Conservation (phyloP, 30 jellyfish, hydroid and myxozoan genomes). For the Hydractinia echinata region DNA sequence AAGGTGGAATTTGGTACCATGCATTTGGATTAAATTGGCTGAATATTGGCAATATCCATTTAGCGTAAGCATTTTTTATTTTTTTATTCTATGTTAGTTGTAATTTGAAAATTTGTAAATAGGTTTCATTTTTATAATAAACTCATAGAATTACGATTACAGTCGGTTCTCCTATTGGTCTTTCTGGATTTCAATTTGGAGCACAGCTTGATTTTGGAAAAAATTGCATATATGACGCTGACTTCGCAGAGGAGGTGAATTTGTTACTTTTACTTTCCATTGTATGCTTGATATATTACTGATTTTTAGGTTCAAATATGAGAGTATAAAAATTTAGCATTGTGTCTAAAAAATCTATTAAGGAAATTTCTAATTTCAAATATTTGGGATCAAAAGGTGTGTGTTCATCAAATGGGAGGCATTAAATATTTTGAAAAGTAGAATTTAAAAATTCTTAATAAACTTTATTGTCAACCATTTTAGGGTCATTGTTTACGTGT, state of each 20-base stretch:
- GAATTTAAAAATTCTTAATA: too few relatives aligned
- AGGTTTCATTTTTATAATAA: background rate
- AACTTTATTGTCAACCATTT: background rate
- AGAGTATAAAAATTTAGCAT: too few relatives aligned
- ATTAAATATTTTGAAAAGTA: too few relatives aligned
- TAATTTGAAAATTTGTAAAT: background rate
- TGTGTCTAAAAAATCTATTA: too few relatives aligned
- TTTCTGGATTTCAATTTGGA: constrained; percentile 83
- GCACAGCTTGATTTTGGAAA: constrained; percentile 92
- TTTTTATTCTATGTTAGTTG: background rate
- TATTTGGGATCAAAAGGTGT: too few relatives aligned
- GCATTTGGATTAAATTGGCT: constrained; percentile 93
- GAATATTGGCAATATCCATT: constrained; percentile 80
- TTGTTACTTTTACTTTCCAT: too few relatives aligned
- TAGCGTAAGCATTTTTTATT: constrained; percentile 52
- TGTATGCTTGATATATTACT: too few relatives aligned
- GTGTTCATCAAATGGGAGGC: too few relatives aligned
- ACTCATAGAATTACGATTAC: constrained; percentile 58
- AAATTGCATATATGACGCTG: constrained; percentile 85
- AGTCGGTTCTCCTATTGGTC: constrained; percentile 49
- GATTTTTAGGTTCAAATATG: too few relatives aligned
- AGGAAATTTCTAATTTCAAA: too few relatives aligned
- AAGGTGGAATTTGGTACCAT: constrained; percentile 90
- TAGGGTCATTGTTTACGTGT: constrained; percentile 92
- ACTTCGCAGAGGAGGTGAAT: constrained; percentile 76